phyloP scores from a whole-genome alignment of 2,113 vertebrate species.

The Pelvicachromis taeniatus region DNA sequence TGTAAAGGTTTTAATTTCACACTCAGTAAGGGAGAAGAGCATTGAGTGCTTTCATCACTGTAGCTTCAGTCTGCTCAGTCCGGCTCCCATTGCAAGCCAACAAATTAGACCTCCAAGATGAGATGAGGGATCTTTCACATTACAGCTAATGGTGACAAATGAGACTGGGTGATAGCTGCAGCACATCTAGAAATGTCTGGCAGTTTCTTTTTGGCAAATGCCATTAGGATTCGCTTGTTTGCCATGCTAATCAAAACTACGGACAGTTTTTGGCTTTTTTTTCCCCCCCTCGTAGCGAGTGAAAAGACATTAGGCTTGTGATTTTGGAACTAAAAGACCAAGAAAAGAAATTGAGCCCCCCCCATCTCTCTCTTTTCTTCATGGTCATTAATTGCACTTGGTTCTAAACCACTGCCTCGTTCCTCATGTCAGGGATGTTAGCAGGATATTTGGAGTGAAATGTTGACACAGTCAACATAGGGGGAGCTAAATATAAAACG shows the following conservation, averaged over 20 bases:
- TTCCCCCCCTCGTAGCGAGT: neutral
- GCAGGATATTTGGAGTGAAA: conserved; percentile 67
- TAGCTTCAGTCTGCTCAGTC: conserved; percentile 30
- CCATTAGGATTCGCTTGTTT: conserved; percentile 22
- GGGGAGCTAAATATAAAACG: conserved; percentile 82
- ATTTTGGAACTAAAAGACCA: conserved; percentile 36
- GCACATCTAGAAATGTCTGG: conserved; percentile 25
- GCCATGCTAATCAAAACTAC: conserved; percentile 51
- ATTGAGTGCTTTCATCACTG: conserved; percentile 52
- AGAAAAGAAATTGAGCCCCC: neutral
- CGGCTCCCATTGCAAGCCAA: conserved; percentile 51
- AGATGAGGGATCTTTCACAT: conserved; percentile 67
- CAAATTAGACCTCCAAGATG: conserved; percentile 66
- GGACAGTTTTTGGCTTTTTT: neutral
- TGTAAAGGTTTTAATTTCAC: conserved; percentile 58
- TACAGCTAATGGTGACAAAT: conserved; percentile 71
- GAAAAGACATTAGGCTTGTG: conserved; percentile 41
- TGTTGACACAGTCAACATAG: conserved; percentile 69
- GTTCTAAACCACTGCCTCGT: conserved; percentile 64
- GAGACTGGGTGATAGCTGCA: conserved; percentile 35
- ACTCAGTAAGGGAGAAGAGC: conserved; percentile 35
- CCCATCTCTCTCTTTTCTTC: conserved; percentile 44
- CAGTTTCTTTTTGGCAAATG: conserved; percentile 36
- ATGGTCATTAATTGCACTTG: conserved; percentile 71
- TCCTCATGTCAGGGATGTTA: conserved; percentile 66